A percentile compares a stretch with the other conserved stretches of the same genome.
Conservation (phyloP, 1,140 invertebrate genomes). For the Panonychus citri region DNA sequence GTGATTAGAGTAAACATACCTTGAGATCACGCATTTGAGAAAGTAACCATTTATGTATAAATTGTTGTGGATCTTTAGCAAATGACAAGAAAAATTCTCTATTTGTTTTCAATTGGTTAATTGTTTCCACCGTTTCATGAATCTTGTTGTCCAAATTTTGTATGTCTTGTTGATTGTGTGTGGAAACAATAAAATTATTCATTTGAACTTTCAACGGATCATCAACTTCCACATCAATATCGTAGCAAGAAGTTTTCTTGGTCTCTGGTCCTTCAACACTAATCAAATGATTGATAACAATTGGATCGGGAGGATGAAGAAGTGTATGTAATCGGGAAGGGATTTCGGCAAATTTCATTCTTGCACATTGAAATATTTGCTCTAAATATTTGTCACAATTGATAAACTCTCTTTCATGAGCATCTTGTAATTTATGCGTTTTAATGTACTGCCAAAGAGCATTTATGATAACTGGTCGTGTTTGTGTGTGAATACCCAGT, state of each 20-base stretch:
- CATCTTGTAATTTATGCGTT: slow-evolving; percentile 73
- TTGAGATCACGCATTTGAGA: slow-evolving; percentile 90
- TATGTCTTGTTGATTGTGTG: slow-evolving; percentile 94
- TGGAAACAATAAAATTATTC: slow-evolving; percentile 87
- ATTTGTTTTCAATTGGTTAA: slow-evolving; percentile 91
- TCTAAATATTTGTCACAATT: slow-evolving; percentile 87
- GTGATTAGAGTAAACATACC: slow-evolving; percentile 26
- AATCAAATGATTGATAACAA: slow-evolving; percentile 96
- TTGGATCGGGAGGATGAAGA: slow-evolving; percentile 63
- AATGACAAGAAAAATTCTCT: slow-evolving; percentile 96
- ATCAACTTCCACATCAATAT: slow-evolving; percentile 97
- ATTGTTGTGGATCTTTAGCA: slow-evolving; percentile 93
- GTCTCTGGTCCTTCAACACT: slow-evolving; percentile 65
- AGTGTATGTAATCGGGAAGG: slow-evolving; percentile 81
- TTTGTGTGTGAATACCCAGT: slow-evolving; percentile 91
- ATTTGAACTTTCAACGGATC: slow-evolving; percentile 92
- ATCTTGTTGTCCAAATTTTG: slow-evolving; percentile 41
- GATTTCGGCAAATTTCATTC: slow-evolving; percentile 98
- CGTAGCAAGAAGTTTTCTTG: slow-evolving; percentile 96
- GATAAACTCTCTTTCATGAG: slow-evolving; percentile 82
- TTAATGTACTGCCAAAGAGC: slow-evolving; percentile 99
- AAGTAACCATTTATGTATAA: slow-evolving; percentile 96
- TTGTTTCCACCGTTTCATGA: slow-evolving; percentile 95
- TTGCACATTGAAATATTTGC: slow-evolving; percentile 72
- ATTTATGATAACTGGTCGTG: slow-evolving; percentile 86